Percentiles rank a stretch among this genome's conserved stretches.
phyloP scores from a whole-genome alignment of 2,888 invertebrate species.

The Theodoxus fluviatilis region DNA sequence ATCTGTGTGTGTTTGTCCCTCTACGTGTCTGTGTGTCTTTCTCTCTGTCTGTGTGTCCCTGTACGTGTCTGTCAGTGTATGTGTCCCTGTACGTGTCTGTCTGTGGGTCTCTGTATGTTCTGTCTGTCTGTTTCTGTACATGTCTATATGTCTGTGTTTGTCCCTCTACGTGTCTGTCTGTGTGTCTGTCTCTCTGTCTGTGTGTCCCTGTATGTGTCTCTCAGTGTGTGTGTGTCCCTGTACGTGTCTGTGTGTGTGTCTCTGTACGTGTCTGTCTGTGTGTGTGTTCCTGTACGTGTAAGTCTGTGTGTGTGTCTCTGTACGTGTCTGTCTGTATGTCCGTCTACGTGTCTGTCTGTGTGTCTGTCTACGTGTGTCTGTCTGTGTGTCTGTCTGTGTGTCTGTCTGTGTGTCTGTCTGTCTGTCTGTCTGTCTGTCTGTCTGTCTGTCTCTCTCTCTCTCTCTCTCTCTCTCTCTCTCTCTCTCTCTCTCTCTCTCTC shows the following conservation, averaged over 20 bases:
- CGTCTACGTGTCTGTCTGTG: not conserved
- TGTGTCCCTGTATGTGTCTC: not conserved
- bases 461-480: not conserved
- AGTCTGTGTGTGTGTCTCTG: constrained; percentile 1
- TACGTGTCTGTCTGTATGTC: not conserved
- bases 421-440: not conserved
- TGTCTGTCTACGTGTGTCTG: too few species aligned
- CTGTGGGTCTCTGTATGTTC: not conserved
- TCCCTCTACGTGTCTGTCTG: not conserved
- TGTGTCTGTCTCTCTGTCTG: not conserved
- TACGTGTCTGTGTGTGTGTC: not conserved
- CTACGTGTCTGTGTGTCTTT: not conserved
- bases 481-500: not conserved
- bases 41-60: not conserved
- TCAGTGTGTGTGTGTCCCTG: not conserved
- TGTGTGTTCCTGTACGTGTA: not conserved
- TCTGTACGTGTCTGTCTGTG: not conserved
- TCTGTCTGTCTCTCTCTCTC: not conserved
- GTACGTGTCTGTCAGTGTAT: not conserved
- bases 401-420: not conserved
- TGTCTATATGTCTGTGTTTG: not conserved
- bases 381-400: not conserved
- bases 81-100: not conserved
- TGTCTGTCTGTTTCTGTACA: too few species aligned
- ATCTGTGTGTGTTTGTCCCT: not conserved